phyloP scores from a whole-genome alignment of 2,888 invertebrate genomes.

The Apamea monoglypha region DNA sequence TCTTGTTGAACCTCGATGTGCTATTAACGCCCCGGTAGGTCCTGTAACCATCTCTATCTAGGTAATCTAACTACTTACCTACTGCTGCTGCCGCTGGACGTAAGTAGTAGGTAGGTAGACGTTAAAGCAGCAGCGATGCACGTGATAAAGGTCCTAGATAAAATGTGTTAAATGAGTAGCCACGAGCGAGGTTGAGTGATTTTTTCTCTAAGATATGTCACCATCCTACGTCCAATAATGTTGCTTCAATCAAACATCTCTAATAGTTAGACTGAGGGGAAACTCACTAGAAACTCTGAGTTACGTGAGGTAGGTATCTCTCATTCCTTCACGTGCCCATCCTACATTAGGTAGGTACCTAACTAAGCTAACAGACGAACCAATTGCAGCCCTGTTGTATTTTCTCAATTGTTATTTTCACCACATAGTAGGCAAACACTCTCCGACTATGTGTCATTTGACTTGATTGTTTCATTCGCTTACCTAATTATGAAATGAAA shows the following conservation, averaged over 20 bases:
- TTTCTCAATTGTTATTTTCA: not conserved
- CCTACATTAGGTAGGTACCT: not conserved
- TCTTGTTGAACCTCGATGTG: not conserved
- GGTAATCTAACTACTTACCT: no score
- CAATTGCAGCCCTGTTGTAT: not conserved
- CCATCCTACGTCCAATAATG: no score
- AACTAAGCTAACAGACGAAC: not conserved
- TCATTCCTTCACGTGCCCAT: not conserved
- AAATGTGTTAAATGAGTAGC: not conserved
- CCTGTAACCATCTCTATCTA: no score
- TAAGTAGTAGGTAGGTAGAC: not conserved
- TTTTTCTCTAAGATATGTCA: not conserved
- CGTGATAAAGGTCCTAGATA: not conserved
- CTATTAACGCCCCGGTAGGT: not conserved
- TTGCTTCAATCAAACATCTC: not conserved
- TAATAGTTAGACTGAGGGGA: not conserved
- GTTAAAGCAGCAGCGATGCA: not conserved
- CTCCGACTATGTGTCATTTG: constrained; percentile 3
- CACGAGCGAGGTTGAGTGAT: not conserved
- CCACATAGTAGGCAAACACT: constrained; percentile 17
- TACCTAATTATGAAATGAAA: not conserved
- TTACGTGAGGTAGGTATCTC: not conserved
- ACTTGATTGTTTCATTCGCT: not conserved
- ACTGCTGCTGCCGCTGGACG: not conserved
- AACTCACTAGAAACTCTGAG: not conserved